Percentiles rank a stretch among this genome's conserved stretches.
Evolutionary conservation across 2,797 vertebrate genomes (phyloP).

Genomic region (Cirrhinus mrigala): DNA sequence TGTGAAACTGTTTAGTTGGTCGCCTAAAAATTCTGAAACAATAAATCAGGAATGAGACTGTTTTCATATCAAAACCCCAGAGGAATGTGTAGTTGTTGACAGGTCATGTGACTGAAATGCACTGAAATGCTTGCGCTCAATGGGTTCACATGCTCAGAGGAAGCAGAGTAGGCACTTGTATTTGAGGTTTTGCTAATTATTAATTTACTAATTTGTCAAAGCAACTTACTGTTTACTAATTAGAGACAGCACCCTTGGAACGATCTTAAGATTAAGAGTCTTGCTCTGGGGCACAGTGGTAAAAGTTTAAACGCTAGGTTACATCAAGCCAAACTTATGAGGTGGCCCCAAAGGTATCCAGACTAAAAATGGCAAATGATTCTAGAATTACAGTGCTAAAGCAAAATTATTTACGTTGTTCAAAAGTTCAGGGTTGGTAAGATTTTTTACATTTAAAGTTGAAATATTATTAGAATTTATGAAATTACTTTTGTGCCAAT

Average conservation of each 20-base stretch:
- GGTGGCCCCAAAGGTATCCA: not conserved
- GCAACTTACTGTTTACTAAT: not conserved
- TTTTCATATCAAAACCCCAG: constrained; percentile 8
- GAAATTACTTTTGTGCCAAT: too few relatives aligned
- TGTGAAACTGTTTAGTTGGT: not conserved
- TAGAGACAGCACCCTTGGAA: not conserved
- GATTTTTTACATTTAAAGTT: too few relatives aligned
- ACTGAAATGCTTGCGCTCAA: not conserved
- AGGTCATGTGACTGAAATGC: constrained; percentile 14
- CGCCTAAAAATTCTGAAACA: not conserved
- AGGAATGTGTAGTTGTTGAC: not conserved
- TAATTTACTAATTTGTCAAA: not conserved
- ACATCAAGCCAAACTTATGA: not conserved
- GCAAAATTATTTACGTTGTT: not conserved
- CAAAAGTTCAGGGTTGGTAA: not conserved
- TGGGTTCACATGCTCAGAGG: not conserved
- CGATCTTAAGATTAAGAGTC: not conserved
- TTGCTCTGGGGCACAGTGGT: not conserved
- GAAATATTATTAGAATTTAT: not conserved
- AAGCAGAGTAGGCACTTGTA: not conserved
- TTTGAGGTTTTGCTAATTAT: constrained; percentile 9
- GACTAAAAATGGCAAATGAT: not conserved
- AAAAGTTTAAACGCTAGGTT: not conserved
- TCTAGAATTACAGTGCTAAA: not conserved
- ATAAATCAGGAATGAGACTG: not conserved